These are phyloP conservation scores for Menidia beryllina DNA, from an alignment of 2,113 vertebrate genomes.

Conservation along the genomic window DNA sequence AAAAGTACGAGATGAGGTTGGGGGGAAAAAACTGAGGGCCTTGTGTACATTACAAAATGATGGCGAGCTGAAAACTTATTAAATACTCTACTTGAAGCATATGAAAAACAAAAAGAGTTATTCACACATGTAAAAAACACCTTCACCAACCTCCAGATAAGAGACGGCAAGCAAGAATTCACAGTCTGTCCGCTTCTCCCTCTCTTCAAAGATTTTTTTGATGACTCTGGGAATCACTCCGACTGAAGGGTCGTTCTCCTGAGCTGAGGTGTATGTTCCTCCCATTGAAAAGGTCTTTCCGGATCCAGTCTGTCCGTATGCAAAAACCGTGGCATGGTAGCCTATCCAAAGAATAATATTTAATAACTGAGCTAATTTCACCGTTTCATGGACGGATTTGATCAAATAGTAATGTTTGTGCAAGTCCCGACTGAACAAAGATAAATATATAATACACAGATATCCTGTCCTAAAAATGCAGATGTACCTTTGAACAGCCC, in stretches of 20 bases:
- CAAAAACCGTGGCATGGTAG: constrained; percentile 94
- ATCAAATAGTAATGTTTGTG: background rate
- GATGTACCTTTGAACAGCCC: constrained; percentile 93
- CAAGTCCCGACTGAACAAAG: no score
- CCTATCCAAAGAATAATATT: constrained; percentile 72
- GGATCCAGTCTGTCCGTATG: constrained; percentile 96
- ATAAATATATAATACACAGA: background rate
- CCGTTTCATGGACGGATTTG: no score
- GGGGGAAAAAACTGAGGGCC: background rate
- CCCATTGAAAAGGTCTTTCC: constrained; percentile 98
- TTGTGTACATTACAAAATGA: background rate
- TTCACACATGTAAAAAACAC: background rate
- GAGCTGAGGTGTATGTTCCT: constrained; percentile 89
- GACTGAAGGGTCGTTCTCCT: constrained; percentile 88
- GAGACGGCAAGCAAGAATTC: constrained; percentile 89
- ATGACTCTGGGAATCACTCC: constrained; percentile 96
- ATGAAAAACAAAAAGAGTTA: background rate
- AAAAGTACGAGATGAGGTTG: background rate
- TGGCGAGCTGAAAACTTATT: no score
- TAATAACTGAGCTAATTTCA: no score
- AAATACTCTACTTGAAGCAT: no score
- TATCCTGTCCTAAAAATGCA: background rate
- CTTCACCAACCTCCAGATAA: constrained; percentile 89
- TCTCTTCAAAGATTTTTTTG: constrained; percentile 87
- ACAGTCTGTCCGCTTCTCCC: constrained; percentile 81